These are phyloP conservation scores for Colaptes auratus DNA, from an alignment of 2,113 vertebrate genomes.

Conservation along the genomic window DNA sequence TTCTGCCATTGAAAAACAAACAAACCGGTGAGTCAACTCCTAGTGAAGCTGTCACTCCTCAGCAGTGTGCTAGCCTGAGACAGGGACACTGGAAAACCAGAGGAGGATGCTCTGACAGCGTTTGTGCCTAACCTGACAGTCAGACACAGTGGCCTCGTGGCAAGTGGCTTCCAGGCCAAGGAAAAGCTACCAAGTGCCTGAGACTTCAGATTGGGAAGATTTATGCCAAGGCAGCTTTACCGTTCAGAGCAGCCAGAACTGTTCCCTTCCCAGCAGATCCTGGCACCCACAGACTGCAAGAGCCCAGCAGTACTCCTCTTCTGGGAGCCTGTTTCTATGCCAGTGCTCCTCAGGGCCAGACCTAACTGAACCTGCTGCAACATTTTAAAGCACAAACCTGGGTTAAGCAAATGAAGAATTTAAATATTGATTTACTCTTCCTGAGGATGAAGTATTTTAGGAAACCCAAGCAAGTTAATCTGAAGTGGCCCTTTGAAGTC, in stretches of 20 bases:
- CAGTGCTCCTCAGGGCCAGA: background rate
- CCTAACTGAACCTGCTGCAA: background rate
- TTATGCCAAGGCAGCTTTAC: background rate
- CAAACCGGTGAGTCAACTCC: background rate
- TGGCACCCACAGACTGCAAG: background rate
- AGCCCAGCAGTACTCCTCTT: background rate
- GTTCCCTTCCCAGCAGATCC: background rate
- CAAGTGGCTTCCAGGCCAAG: background rate
- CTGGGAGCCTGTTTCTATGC: background rate
- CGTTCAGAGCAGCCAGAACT: conserved; percentile 1
- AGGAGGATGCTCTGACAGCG: background rate
- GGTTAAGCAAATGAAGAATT: background rate
- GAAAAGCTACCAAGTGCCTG: background rate
- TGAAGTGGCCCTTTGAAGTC: background rate
- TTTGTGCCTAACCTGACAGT: background rate
- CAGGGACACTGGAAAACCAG: background rate
- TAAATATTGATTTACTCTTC: background rate
- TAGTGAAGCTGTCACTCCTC: background rate
- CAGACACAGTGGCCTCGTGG: background rate
- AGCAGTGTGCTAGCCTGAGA: background rate
- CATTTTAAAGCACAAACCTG: background rate
- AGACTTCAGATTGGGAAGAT: background rate
- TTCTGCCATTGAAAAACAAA: background rate
- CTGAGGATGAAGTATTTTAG: background rate
- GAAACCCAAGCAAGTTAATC: conserved; percentile 4